phyloP scores from a whole-genome alignment of 2,888 invertebrate genomes.

The Hypena proboscidalis region DNA sequence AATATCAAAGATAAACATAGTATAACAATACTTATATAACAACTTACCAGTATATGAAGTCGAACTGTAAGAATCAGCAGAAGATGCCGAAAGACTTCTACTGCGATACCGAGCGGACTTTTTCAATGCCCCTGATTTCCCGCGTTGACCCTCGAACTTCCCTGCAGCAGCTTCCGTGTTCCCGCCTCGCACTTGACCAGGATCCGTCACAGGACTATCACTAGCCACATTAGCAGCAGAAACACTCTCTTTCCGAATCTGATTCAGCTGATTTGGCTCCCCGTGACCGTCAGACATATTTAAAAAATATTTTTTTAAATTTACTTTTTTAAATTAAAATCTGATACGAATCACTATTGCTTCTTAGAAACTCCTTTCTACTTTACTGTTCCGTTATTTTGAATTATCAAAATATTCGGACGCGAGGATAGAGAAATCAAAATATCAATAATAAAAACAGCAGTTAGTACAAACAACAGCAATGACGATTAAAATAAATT shows the following conservation, averaged over 20 bases:
- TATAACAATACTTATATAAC: background rate
- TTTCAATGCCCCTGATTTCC: slow-evolving; percentile 91
- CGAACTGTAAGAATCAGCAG: slow-evolving; percentile 97
- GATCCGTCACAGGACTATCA: slow-evolving; percentile 91
- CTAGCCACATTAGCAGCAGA: slow-evolving; percentile 83
- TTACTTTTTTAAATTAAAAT: slow-evolving; percentile 18
- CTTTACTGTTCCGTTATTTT: slow-evolving; percentile 9
- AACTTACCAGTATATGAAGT: slow-evolving; percentile 86
- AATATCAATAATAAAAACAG: slow-evolving; percentile 66
- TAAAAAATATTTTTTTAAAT: slow-evolving; percentile 24
- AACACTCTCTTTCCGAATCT: slow-evolving; percentile 72
- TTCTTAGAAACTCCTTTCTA: slow-evolving; percentile 20
- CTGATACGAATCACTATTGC: slow-evolving; percentile 21
- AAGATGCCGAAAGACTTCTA: slow-evolving; percentile 96
- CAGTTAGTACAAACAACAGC: slow-evolving; percentile 56
- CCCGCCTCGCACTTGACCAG: slow-evolving; percentile 86
- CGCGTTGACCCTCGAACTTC: slow-evolving; percentile 77
- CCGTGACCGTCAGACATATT: slow-evolving; percentile 75
- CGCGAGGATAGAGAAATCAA: slow-evolving; percentile 39
- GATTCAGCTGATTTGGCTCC: slow-evolving; percentile 64
- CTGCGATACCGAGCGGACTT: slow-evolving; percentile 95
- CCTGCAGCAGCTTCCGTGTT: slow-evolving; percentile 67
- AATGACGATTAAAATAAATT: slow-evolving; percentile 46
- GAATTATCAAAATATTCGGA: slow-evolving; percentile 9
- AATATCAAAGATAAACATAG: background rate